These are phyloP conservation scores for Eulacestoma nigropectus DNA, from an alignment of 2,113 vertebrate genomes.

Conservation along the genomic window DNA sequence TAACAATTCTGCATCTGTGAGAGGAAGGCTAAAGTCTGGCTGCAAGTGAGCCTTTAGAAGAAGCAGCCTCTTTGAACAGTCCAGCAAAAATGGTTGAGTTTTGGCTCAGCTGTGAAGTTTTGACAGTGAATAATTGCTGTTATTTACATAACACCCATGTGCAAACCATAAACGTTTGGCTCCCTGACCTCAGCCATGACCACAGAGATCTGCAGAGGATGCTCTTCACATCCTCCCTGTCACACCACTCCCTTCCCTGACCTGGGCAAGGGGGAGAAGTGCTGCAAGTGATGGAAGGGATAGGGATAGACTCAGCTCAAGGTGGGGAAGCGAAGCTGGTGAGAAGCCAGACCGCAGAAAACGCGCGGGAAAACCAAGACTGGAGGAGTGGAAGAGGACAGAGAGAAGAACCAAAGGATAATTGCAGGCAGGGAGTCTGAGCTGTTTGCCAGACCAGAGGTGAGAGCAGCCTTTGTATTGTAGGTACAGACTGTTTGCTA, in stretches of 20 bases:
- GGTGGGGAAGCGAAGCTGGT: not conserved
- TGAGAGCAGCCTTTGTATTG: not conserved
- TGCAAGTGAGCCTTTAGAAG: not conserved
- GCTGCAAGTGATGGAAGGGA: not conserved
- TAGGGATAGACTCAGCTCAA: not conserved
- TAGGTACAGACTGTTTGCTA: not conserved
- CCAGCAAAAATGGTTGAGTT: not conserved
- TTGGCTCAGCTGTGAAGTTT: constrained; percentile 2
- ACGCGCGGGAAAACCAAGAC: not conserved
- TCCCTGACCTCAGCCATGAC: constrained; percentile 30
- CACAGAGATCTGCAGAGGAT: not conserved
- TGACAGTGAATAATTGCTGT: constrained; percentile 45
- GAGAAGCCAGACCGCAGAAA: not conserved
- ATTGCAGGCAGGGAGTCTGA: not conserved
- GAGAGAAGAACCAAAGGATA: not conserved
- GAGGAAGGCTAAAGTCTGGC: not conserved
- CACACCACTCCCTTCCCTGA: not conserved
- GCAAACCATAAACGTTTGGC: not conserved
- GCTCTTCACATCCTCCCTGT: not conserved
- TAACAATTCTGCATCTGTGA: not conserved
- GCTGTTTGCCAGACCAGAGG: not conserved
- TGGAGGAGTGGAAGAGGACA: not conserved
- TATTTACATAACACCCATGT: constrained; percentile 1
- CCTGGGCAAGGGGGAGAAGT: not conserved
- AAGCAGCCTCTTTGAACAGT: not conserved